Evolutionary conservation across 2,113 vertebrate species (phyloP), one percentile per base, ranked within the genome.

Genomic region (Leucopsar rothschildi): DNA sequence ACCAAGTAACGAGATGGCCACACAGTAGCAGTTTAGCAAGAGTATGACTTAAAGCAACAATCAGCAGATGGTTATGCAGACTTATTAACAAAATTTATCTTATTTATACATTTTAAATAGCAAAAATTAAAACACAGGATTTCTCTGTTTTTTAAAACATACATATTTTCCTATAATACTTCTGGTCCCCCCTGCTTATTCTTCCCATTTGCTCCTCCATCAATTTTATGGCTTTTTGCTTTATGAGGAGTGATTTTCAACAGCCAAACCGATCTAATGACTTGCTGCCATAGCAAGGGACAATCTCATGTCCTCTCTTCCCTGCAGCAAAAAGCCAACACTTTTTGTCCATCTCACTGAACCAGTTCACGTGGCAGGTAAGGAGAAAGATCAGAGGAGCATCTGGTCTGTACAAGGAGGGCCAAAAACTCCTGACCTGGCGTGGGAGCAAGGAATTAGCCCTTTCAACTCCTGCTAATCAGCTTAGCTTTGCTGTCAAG

Each of bases 361-460:
- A 69, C 6, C n/a, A 86, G 63, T 56, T 63, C 47, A 66, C 0
- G 0, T 1, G 4, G 6, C 4, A 12, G 55, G 52, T 33, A 12
- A 82, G 31, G 22, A 85, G 39, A 66, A 82, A 88, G 37, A 73
- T 33, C 31, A 90, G 53, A 78, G 33, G 18, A 76, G 39, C 4
- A 3, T 16, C 66, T 37, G 7, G 27, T 22, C 70, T 64, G 49
- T 22, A n/a, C 44, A 86, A 13, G 15, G 22, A 80, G 55, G 13
- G 69, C 37, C 83, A 65, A n/a, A 90, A 93, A 88, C 45, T 77
- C 83, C 81, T 86, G 89, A 86, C 83, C 83, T 80, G 71, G n/a
- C 79, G 16, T 15, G 50, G n/a, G 31, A 31, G 31, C 45, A 61
- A 37, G 55, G 82, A 86, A 90, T 92, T 86, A 90, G 88, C n/a